Evolutionary conservation across 1,140 invertebrate species (phyloP).

Genomic region (Zophobas morio): DNA sequence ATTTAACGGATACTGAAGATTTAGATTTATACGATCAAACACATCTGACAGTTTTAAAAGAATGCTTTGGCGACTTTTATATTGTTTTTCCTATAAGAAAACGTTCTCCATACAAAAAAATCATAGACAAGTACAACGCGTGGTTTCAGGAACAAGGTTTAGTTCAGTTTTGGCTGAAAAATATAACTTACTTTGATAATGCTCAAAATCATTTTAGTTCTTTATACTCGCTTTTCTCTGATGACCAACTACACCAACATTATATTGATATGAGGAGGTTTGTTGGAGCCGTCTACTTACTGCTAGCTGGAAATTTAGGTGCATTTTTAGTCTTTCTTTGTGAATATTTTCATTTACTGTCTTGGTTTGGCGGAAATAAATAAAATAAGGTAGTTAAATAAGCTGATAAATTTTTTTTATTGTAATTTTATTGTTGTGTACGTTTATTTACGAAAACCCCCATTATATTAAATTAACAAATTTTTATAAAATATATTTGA

Average conservation of each 20-base stretch:
- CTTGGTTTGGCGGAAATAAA: background rate
- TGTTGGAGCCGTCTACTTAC: slow-evolving; percentile 14
- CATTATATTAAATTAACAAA: too few relatives aligned
- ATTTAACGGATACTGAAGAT: slow-evolving; percentile 43
- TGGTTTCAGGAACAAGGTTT: slow-evolving; percentile 39
- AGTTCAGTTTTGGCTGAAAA: slow-evolving; percentile 40
- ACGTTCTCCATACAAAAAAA: slow-evolving; percentile 44
- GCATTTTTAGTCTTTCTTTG: slow-evolving; percentile 19
- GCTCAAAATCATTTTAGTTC: background rate
- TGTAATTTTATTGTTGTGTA: background rate
- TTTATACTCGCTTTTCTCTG: slow-evolving; percentile 5
- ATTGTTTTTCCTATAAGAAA: slow-evolving; percentile 34
- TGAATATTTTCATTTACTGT: slow-evolving; percentile 12
- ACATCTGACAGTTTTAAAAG: slow-evolving; percentile 25
- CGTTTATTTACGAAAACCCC: too few relatives aligned
- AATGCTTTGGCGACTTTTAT: slow-evolving; percentile 40
- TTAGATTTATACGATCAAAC: slow-evolving; percentile 22
- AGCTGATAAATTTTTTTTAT: background rate
- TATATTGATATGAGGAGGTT: slow-evolving; percentile 18
- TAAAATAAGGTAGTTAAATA: background rate
- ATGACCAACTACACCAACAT: slow-evolving; percentile 11
- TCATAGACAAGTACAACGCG: slow-evolving; percentile 33
- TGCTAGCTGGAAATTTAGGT: background rate
- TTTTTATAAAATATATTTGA: too few relatives aligned
- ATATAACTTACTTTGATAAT: slow-evolving; percentile 21